Conservation (phyloP, 2,888 invertebrate species). For the Erynnis tages region DNA sequence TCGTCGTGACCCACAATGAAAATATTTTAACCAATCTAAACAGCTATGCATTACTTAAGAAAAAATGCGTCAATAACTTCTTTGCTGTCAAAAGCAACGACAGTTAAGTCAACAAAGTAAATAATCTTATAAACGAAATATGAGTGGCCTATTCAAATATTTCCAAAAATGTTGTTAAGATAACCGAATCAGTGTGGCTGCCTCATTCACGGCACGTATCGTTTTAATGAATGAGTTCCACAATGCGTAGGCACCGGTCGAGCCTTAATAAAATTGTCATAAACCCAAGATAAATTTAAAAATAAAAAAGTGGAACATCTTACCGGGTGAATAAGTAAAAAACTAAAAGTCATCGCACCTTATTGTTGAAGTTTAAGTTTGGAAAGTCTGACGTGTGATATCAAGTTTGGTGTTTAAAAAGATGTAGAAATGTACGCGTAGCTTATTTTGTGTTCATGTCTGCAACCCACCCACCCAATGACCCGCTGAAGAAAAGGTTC, state of each 20-base stretch:
- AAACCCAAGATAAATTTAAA: constrained; percentile 61
- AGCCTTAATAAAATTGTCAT: constrained; percentile 73
- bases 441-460: background rate
- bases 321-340: constrained; percentile 42
- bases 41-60: no score
- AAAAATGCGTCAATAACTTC: no score
- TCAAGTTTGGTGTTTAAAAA: background rate
- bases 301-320: constrained; percentile 44
- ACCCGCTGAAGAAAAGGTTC: no score
- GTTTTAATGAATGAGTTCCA: constrained; percentile 65
- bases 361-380: constrained; percentile 46
- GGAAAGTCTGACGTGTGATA: constrained; percentile 41
- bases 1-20: no score
- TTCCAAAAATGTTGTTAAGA: constrained; percentile 24
- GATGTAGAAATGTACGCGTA: no score
- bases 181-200: constrained; percentile 32
- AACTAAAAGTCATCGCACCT: constrained; percentile 52
- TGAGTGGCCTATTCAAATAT: constrained; percentile 19
- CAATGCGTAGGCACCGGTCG: constrained; percentile 56
- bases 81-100: no score
- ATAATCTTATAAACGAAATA: constrained; percentile 8
- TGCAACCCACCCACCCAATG: no score
- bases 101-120: constrained; percentile 14
- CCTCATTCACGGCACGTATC: constrained; percentile 44
- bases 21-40: no score